Conservation (phyloP, 2,797 vertebrate genomes). For the Enteromius trimaculatus region DNA sequence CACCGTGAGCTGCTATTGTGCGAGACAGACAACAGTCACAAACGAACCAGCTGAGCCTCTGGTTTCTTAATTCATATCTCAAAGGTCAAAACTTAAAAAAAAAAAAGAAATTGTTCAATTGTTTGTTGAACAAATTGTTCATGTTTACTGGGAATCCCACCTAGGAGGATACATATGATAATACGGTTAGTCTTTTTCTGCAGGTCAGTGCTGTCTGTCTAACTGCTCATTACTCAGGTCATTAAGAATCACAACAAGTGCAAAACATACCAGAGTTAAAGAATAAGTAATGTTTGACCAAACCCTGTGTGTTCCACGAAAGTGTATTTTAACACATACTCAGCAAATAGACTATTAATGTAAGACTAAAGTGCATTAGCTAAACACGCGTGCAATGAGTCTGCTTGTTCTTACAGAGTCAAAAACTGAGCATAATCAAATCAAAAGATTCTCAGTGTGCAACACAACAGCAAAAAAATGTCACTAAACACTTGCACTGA, state of each 20-base stretch:
- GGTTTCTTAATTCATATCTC: not conserved
- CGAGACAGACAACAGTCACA: conserved; percentile 23
- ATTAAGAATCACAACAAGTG: conserved; percentile 6
- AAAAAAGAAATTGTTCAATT: not conserved
- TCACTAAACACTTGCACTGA: not conserved
- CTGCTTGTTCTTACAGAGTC: not conserved
- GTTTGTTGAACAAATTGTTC: conserved; percentile 2
- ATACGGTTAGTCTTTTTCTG: not conserved
- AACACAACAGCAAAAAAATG: not conserved
- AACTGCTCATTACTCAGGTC: not conserved
- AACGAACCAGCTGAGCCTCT: not conserved
- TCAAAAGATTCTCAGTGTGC: not conserved
- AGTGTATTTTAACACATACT: not conserved
- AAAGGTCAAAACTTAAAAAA: not conserved
- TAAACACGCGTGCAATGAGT: not conserved
- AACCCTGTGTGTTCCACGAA: not conserved
- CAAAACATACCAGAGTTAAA: not conserved
- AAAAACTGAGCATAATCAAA: not conserved
- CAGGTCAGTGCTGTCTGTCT: not conserved
- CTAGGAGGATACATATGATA: not conserved
- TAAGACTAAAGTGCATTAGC: conserved; percentile 2
- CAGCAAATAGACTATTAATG: conserved; percentile 26
- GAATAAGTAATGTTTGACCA: conserved; percentile 29
- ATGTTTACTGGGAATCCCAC: not conserved
- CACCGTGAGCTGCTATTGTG: conserved; percentile 36